Evolutionary conservation across 2,888 invertebrate species (phyloP).

Genomic region (Agrilus mali): DNA sequence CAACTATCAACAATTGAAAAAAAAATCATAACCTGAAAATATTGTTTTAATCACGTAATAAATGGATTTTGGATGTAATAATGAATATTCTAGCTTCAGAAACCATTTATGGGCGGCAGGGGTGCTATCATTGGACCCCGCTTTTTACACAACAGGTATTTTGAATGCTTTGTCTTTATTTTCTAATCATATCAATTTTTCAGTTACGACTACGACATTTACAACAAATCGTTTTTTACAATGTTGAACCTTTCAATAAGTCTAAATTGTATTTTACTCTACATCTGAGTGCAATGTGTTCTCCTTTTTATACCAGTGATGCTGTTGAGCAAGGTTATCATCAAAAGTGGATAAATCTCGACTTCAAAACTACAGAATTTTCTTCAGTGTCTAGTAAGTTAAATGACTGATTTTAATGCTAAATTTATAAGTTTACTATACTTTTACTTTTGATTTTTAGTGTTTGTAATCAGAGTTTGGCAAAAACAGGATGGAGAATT

Average conservation of each 20-base stretch:
- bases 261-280: conserved; percentile 66
- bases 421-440: conserved; percentile 1
- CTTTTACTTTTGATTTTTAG: background rate
- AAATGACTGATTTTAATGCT: background rate
- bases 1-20: no score
- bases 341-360: conserved; percentile 73
- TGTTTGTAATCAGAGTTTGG: conserved; percentile 39
- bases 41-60: no score
- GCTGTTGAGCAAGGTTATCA: conserved; percentile 49
- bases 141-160: conserved; percentile 69
- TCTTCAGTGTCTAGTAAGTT: conserved; percentile 29
- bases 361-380: conserved; percentile 45
- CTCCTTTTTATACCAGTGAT: conserved; percentile 77
- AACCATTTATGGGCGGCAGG: conserved; percentile 46
- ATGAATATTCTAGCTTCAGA: conserved; percentile 29
- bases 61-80: no score
- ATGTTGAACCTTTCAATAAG: conserved; percentile 35
- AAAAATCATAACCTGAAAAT: no score
- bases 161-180: background rate
- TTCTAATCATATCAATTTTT: conserved; percentile 18
- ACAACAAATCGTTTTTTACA: conserved; percentile 58
- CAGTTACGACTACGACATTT: conserved; percentile 66
- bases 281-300: conserved; percentile 68
- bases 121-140: conserved; percentile 69
- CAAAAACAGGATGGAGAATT: conserved; percentile 23